A percentile compares a stretch with the other conserved stretches of the same genome.
These are phyloP conservation scores for Lutjanus erythropterus DNA, from an alignment of 2,113 vertebrate genomes.

Conservation along the genomic window DNA sequence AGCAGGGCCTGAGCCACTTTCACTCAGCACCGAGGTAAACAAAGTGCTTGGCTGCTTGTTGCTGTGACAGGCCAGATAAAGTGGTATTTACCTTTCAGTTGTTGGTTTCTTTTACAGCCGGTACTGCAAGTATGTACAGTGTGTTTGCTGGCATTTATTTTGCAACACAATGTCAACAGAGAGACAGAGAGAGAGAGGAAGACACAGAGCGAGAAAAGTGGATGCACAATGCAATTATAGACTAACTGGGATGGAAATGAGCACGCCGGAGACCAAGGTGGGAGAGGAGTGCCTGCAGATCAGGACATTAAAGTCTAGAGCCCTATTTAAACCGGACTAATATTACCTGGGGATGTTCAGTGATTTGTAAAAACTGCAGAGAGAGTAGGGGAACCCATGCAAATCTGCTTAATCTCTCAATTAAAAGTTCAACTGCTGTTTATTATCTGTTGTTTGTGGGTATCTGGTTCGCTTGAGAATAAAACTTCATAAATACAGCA, in stretches of 20 bases:
- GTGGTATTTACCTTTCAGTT: conserved; percentile 78
- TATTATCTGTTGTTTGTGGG: neutral
- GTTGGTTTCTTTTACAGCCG: conserved; percentile 66
- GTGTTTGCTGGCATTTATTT: conserved; percentile 53
- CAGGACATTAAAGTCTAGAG: conserved; percentile 35
- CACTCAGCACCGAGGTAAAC: conserved; percentile 75
- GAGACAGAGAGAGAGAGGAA: conserved; percentile 10
- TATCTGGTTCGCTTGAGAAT: neutral
- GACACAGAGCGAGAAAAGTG: neutral
- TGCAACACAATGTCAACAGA: conserved; percentile 65
- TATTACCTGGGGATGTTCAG: conserved; percentile 48
- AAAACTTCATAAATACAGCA: too few species aligned
- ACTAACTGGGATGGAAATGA: conserved; percentile 57
- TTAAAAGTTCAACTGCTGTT: neutral
- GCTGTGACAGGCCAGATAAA: conserved; percentile 80
- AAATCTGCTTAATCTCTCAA: conserved; percentile 13
- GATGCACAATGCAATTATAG: conserved; percentile 58
- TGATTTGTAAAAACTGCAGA: conserved; percentile 21
- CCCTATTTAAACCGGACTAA: conserved; percentile 32
- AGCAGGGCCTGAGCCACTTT: conserved; percentile 72
- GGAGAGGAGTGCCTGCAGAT: conserved; percentile 39
- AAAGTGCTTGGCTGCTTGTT: conserved; percentile 71
- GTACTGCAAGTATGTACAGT: conserved; percentile 31
- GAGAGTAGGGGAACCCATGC: neutral
- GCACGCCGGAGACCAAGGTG: conserved; percentile 28